A percentile compares a stretch with the other conserved stretches of the same genome.
These are phyloP conservation scores for Brachyptera putata DNA, from an alignment of 2,888 invertebrate genomes.

Conservation along the genomic window DNA sequence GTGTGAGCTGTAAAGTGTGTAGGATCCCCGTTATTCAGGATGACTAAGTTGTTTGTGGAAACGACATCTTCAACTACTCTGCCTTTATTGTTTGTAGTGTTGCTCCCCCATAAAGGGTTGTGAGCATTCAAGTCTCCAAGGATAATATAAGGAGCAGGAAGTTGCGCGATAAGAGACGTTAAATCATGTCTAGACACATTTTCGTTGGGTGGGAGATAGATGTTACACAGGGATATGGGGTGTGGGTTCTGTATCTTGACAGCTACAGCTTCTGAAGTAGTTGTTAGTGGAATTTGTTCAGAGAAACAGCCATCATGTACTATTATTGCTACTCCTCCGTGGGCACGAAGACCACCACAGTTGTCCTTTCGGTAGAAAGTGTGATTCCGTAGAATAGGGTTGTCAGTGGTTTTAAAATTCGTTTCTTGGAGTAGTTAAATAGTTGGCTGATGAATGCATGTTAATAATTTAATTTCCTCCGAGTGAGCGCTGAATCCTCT, in stretches of 20 bases:
- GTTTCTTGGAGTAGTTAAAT: neutral
- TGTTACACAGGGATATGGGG: neutral
- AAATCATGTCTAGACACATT: neutral
- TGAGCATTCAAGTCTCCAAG: conserved; percentile 9
- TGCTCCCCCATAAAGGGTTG: conserved; percentile 2
- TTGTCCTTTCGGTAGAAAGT: neutral
- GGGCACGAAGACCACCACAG: neutral
- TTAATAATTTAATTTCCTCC: neutral
- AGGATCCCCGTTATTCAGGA: too few species aligned
- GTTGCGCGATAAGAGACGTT: neutral
- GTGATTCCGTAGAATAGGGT: neutral
- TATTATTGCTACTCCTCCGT: neutral
- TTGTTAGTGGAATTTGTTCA: neutral
- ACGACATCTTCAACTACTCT: neutral
- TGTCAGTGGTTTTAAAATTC: neutral
- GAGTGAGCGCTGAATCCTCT: neutral
- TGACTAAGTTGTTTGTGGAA: neutral
- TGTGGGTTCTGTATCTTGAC: neutral
- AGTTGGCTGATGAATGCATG: neutral
- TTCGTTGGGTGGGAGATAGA: neutral
- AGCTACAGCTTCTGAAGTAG: conserved; percentile 9
- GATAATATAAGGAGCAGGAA: neutral
- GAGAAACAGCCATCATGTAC: neutral
- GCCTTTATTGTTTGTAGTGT: neutral
- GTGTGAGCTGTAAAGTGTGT: too few species aligned